Evolutionary conservation across 2,888 invertebrate genomes (phyloP), one percentile per base, ranked within the genome.

Genomic region (Tetheella fluctuosa): DNA sequence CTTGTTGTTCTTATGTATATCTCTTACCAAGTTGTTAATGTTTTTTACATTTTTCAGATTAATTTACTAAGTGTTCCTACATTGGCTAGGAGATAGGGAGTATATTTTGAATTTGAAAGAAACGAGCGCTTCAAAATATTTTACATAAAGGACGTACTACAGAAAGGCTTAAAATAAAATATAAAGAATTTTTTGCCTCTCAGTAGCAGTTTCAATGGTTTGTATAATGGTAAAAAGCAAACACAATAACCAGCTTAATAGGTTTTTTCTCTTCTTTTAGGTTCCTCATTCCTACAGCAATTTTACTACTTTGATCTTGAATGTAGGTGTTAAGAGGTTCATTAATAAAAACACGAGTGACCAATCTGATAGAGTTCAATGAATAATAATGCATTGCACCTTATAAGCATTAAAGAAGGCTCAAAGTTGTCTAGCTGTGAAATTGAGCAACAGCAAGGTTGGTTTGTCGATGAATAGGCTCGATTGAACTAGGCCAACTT

Each of bases 401-500:
- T 48, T 20, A 48, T 48, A 48, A 8, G 3, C 10, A 1, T 48
- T 20, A 10, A 48, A 48, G 17, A 20, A 17, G 48, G 8, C 10
- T 20, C 20, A 20, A 48, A 17, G 10, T n/a, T 20, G n/a, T 48
- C 20, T 42, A 6, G 48, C 17, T 48, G 8, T 2, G 17, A 48
- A 20, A 48, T 48, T 20, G n/a, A 42, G 42, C 6, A 48, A 20
- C 17, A 17, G 8, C 10, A 58, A 67, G 64, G 61, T 55, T 66
- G 64, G 68, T 64, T 64, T 65, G 64, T 54, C 52, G 63, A 39
- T 7, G 39, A 64, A 59, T 64, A 59, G 64, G 62, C 58, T 65
- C 57, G 62, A 65, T 68, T 58, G 64, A 85, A 78, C 80, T 88
- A 65, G 86, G 86, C 83, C 85, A 83, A 69, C 68, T 64, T 71